Base-by-base conservation (phyloP, 2,113 vertebrate species). In the Cyprinus carpio region DNA sequence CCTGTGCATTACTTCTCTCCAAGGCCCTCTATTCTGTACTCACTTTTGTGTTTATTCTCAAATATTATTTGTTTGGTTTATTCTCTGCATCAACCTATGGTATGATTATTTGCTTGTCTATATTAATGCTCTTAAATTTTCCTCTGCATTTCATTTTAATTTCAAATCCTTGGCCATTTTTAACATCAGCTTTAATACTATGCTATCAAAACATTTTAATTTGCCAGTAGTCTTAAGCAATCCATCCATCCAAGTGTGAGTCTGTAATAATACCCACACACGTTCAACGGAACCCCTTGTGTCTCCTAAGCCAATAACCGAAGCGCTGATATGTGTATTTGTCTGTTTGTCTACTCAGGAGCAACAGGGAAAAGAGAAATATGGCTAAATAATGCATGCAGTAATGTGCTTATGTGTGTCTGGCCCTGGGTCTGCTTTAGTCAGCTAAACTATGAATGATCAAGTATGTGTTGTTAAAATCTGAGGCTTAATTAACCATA, bases 391-490 rank as follows among this genome's bases (percentile, higher is more conserved):
- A 83, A 86, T 75, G 49, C 77, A 84, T 67, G 77, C 72, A 65
- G 8, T 31, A 27, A 3, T 69, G 25, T 13, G 60, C 11, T 4
- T 65, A 6, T 31, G 25, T 82, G 31, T 60, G 51, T 62, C 31
- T 83, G 20, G 69, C 51, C 65, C 31, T 58, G 9, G 77, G 43
- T 78, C 56, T 86, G 62, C 60, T 16, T 23, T 85, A 23, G 71
- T 84, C 46, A 84, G 58, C 67, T 51, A 51, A 49, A 51, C 64
- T 82, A 78, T 85, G 12, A 85, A 81, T 85, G 85, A 77, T 84
- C 85, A 82, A 84, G 78, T 78, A 58, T 49, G 65, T 85, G 54
- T 85, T 83, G 85, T 85, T 84, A 76, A 87, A 84, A 77, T 81
- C 34, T 40, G 25, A 64, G 8, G 6, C 77, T 77, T 87, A 77